phyloP scores from a whole-genome alignment of 2,113 vertebrate species.

The Emydura subglobosa region DNA sequence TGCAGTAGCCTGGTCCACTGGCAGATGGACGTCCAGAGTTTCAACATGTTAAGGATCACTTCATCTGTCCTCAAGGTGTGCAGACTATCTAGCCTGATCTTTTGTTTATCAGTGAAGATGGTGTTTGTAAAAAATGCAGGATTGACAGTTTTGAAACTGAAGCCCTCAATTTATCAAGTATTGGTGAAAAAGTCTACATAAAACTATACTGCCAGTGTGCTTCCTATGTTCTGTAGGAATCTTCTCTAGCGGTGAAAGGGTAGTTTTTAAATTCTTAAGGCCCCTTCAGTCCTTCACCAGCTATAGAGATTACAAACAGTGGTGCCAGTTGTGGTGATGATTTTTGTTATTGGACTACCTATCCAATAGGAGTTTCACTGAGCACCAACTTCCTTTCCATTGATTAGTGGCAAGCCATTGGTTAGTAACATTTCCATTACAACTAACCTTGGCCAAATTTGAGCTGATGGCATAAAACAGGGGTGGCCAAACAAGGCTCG shows the following conservation, averaged over 20 bases:
- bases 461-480: not conserved
- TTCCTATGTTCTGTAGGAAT: not conserved
- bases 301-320: not conserved
- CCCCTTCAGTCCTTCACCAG: not conserved
- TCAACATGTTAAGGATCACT: not conserved
- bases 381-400: not conserved
- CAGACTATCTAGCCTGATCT: not conserved
- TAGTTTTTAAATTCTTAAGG: not conserved
- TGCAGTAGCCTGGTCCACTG: not conserved
- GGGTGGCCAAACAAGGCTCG: no score
- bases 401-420: not conserved
- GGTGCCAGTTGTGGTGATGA: not conserved
- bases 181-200: not conserved
- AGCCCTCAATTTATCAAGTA: not conserved
- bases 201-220: not conserved
- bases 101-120: not conserved
- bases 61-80: not conserved
- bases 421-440: not conserved
- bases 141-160: slow-evolving; percentile 22
- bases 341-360: not conserved
- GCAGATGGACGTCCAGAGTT: not conserved
- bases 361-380: not conserved
- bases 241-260: not conserved
- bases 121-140: not conserved
- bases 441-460: not conserved